phyloP scores from a whole-genome alignment of 1,140 invertebrate species.

The Orchestia grillus region DNA sequence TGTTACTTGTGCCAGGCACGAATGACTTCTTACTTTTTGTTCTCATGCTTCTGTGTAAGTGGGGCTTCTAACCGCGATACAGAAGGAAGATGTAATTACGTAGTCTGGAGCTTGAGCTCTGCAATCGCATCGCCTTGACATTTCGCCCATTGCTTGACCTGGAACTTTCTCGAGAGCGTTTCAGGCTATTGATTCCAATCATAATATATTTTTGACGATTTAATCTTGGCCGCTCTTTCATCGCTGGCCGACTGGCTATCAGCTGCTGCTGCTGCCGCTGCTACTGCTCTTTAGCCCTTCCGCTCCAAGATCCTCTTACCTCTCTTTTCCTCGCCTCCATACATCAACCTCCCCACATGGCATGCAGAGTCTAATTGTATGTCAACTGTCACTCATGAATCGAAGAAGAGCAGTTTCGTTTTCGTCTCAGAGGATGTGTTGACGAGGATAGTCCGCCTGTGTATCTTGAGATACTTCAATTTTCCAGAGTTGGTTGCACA shows the following conservation, averaged over 20 bases:
- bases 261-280: neutral
- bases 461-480: too few species aligned
- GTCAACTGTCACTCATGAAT: neutral
- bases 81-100: neutral
- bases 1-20: neutral
- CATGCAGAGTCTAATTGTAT: neutral
- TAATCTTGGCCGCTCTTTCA: neutral
- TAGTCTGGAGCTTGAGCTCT: neutral
- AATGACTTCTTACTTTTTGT: neutral
- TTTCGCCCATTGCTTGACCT: neutral
- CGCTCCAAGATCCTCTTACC: neutral
- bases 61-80: neutral
- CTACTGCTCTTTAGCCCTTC: too few species aligned
- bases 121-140: neutral
- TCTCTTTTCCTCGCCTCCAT: neutral
- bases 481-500: too few species aligned
- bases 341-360: neutral
- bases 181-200: neutral
- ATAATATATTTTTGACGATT: neutral
- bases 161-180: neutral
- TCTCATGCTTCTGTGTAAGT: neutral
- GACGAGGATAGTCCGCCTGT: neutral
- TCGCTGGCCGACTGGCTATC: neutral
- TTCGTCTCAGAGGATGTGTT: neutral
- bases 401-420: neutral